A percentile compares a stretch with the other conserved stretches of the same genome.
Conservation (phyloP, 1,140 invertebrate species). For the Belonocnema kinseyi region DNA sequence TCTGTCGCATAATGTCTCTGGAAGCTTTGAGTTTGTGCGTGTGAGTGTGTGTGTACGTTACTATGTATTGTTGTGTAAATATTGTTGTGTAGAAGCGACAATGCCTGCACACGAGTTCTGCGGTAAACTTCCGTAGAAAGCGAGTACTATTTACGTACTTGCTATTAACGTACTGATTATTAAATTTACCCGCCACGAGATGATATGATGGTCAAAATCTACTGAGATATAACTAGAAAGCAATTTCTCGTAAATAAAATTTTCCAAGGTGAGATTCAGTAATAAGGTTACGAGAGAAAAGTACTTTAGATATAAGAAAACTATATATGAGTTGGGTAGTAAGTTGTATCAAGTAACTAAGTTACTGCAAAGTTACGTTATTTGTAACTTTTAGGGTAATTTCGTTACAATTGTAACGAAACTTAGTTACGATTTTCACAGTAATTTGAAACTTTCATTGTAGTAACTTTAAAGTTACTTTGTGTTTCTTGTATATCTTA, state of each 20-base stretch:
- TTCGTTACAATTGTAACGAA: no score
- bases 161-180: conserved; percentile 59
- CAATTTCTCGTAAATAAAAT: conserved; percentile 77
- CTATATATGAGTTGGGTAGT: background rate
- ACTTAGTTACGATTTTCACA: no score
- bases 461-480: no score
- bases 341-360: no score
- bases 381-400: no score
- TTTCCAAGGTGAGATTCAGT: conserved; percentile 66
- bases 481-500: no score
- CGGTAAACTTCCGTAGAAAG: conserved; percentile 64
- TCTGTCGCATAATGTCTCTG: conserved; percentile 50
- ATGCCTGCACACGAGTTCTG: conserved; percentile 34
- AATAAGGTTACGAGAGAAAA: background rate
- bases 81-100: conserved; percentile 39
- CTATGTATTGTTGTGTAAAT: no score
- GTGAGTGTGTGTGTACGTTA: background rate
- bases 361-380: no score
- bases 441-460: no score
- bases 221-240: background rate
- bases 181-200: conserved; percentile 48
- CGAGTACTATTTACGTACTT: conserved; percentile 58
- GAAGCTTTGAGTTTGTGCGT: conserved; percentile 35
- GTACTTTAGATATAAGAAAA: background rate
- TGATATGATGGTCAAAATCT: background rate